Evolutionary conservation across 2,113 vertebrate species (phyloP).

Genomic region (Todiramphus saurophagus): DNA sequence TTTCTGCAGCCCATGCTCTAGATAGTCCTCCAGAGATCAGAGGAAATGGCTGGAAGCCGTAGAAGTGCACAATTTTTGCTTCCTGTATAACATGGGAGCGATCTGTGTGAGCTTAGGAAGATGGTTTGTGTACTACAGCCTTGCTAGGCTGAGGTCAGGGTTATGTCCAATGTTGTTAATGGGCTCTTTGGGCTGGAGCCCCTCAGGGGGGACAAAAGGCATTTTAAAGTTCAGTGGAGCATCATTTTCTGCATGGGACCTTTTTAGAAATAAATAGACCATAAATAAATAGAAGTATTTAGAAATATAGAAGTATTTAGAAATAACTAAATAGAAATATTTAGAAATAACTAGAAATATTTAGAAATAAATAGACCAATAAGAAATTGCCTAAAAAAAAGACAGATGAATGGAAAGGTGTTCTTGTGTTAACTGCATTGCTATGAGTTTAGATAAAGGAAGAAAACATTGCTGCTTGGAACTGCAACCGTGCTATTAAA

Average conservation of each 20-base stretch:
- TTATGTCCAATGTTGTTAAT: neutral
- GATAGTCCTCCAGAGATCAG: neutral
- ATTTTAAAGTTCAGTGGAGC: neutral
- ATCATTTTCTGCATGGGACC: neutral
- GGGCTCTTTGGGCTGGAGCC: neutral
- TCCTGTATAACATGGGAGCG: neutral
- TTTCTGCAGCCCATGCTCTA: neutral
- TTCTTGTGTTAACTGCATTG: neutral
- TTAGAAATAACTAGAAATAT: too few species aligned
- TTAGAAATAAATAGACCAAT: neutral
- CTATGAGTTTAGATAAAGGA: neutral
- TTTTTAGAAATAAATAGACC: neutral
- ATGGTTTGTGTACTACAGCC: neutral
- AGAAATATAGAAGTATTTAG: neutral
- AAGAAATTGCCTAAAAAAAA: neutral
- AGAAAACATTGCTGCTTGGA: neutral
- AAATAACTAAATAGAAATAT: neutral
- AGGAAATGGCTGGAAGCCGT: neutral
- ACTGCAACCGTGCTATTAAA: neutral
- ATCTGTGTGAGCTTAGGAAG: neutral
- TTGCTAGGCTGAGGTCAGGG: neutral
- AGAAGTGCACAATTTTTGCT: neutral
- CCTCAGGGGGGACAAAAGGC: fast-evolving
- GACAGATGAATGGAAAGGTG: neutral
- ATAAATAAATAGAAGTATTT: neutral